Base-by-base conservation (phyloP, 2,888 invertebrate species). In the Agrochola litura region DNA sequence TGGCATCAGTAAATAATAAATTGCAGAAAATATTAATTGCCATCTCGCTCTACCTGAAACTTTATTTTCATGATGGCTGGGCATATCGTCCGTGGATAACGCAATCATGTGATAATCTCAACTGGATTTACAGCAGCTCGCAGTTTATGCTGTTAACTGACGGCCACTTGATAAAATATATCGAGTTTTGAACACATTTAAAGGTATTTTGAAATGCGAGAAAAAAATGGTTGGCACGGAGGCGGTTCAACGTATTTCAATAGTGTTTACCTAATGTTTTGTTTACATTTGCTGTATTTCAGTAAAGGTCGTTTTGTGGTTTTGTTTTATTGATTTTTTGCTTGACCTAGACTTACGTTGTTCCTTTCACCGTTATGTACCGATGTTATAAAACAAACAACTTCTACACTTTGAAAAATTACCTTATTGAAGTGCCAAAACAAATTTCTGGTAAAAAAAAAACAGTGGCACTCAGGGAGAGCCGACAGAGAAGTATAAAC, bases 81-180 rank as follows among this genome's bases (percentile, higher is more conserved):
- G n/a, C 70, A 37, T 16, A 25, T 56, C 73, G 78, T 66, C 41
- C 43, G 49, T 43, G n/a, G 60, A 75, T 74, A 83, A 83, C 72
- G 58, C 65, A 76, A 82, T 80, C 74, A 76, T 10, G 69, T 56
- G 43, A 73, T 82, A 74, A 78, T 63, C 52, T 77, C 85, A 81
- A 81, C 85, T 74, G 66, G 22, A 77, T 81, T 84, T 74, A 46
- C 73, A 37, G 63, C 54, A 72, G 68, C 61, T 58, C 54, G 43
- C 67, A 74, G 63, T 76, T 81, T 67, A 60, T 60, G 25, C 71
- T 37, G 49, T 41, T 61, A 70, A 70, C 66, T 64, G 67, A 63
- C 54, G 14, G 22, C 37, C 30, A 66, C 46, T 72, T 61, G 25
- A 72, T 65, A 79, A 82, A 83, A 16, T 60, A 60, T 68, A 79